Evolutionary conservation across 2,888 invertebrate genomes (phyloP).

Genomic region (Piscicola geometra): DNA sequence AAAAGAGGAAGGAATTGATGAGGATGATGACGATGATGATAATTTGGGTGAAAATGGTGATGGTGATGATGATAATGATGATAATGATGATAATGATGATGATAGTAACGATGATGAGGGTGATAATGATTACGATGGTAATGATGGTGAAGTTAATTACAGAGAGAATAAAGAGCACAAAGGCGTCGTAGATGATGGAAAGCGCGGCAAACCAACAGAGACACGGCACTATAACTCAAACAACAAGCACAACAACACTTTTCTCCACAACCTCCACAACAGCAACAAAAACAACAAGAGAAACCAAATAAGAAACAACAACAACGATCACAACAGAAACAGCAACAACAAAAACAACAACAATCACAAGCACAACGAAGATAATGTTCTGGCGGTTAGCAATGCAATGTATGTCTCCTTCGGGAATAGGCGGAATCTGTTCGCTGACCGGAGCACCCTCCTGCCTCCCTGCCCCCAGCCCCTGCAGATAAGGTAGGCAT

Average conservation of each 20-base stretch:
- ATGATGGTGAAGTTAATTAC: background rate
- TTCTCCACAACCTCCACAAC: background rate
- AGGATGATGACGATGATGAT: background rate
- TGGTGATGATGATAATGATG: background rate
- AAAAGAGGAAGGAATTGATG: background rate
- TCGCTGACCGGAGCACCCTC: conserved; percentile 80
- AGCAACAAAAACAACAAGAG: background rate
- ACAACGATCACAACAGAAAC: background rate
- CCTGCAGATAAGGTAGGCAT: conserved; percentile 52
- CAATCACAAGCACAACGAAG: conserved; percentile 54
- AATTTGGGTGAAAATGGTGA: background rate
- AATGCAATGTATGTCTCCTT: conserved; percentile 6
- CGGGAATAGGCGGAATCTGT: conserved; percentile 53
- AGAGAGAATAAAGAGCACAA: background rate
- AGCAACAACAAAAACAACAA: background rate
- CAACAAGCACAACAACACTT: background rate
- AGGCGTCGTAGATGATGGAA: background rate
- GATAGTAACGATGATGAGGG: background rate
- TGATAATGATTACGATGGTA: background rate
- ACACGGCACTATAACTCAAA: background rate
- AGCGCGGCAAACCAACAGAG: background rate
- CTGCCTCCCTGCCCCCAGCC: conserved; percentile 78
- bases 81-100: background rate
- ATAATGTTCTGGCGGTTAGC: conserved; percentile 82
- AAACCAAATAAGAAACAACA: background rate